A percentile compares a stretch with the other conserved stretches of the same genome.
Conservation (phyloP, 2,888 invertebrate species). For the Xylota segnis region DNA sequence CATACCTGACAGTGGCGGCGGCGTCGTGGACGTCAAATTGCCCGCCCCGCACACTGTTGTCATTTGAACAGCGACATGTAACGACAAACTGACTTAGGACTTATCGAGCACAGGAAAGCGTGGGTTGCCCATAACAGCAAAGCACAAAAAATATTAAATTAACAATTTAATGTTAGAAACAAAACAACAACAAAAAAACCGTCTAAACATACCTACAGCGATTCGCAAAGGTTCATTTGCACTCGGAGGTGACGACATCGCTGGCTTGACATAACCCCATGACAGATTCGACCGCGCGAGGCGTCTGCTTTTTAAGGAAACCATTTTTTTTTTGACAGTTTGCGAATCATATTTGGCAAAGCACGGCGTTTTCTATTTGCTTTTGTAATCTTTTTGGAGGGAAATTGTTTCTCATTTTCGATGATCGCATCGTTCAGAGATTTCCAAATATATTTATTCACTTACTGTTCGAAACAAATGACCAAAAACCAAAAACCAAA, state of each 20-base stretch:
- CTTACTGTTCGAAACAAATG: constrained; percentile 26
- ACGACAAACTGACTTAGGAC: constrained; percentile 58
- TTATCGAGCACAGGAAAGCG: constrained; percentile 51
- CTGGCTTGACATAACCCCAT: neutral
- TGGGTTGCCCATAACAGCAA: constrained; percentile 28
- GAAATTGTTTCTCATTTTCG: constrained; percentile 31
- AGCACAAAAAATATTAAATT: neutral
- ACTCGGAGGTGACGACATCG: constrained; percentile 13
- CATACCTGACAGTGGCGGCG: constrained; percentile 40
- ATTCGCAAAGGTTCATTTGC: constrained; percentile 42
- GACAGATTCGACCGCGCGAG: constrained; percentile 6
- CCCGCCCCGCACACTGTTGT: constrained; percentile 36
- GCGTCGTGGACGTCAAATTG: constrained; percentile 42
- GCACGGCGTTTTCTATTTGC: constrained; percentile 29
- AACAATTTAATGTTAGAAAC: neutral
- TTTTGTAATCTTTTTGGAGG: constrained; percentile 36
- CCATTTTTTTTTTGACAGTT: constrained; percentile 32
- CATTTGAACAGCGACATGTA: constrained; percentile 57
- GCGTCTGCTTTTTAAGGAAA: constrained; percentile 27
- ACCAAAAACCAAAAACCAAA: constrained; percentile 31
- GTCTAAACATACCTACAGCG: neutral
- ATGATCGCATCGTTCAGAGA: constrained; percentile 32
- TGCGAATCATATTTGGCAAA: constrained; percentile 33
- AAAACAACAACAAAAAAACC: neutral
- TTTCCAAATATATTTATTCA: constrained; percentile 42